These are phyloP conservation scores for Pyrocoelia pectoralis DNA, from an alignment of 2,888 invertebrate species.

Conservation along the genomic window DNA sequence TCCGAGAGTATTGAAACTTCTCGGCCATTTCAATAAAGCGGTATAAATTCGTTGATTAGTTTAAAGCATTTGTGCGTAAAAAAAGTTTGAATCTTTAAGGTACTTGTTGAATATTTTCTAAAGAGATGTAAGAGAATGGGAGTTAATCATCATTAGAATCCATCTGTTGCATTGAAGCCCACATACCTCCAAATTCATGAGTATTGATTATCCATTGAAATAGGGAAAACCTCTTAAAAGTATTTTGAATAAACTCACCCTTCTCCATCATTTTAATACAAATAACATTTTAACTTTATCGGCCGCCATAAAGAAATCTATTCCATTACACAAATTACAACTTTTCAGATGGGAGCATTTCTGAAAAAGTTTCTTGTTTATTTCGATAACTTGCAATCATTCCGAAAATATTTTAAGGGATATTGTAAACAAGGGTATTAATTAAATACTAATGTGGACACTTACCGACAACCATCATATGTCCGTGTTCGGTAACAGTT, in stretches of 20 bases:
- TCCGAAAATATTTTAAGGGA: neutral
- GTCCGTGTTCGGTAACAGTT: constrained; percentile 72
- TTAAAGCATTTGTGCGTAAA: neutral
- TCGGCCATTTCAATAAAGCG: neutral
- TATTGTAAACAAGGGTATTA: too few species aligned
- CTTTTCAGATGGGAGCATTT: neutral
- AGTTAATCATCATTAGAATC: constrained; percentile 19
- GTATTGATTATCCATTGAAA: constrained; percentile 14
- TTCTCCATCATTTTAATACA: constrained; percentile 3
- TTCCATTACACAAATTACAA: constrained; percentile 9
- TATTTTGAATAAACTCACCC: constrained; percentile 4
- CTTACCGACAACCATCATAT: constrained; percentile 73
- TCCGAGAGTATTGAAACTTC: too few species aligned
- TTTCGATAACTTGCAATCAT: neutral
- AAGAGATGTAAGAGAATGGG: neutral
- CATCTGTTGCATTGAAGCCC: constrained; percentile 19
- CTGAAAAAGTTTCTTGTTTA: neutral
- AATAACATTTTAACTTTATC: constrained; percentile 13
- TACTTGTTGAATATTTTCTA: constrained; percentile 18
- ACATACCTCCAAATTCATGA: constrained; percentile 11
- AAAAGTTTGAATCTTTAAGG: neutral
- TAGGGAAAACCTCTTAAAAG: constrained; percentile 7
- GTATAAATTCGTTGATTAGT: constrained; percentile 1
- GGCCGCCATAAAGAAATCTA: constrained; percentile 2
- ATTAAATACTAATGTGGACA: neutral